Evolutionary conservation across 2,888 invertebrate genomes (phyloP).

Genomic region (Tortrix viridana): DNA sequence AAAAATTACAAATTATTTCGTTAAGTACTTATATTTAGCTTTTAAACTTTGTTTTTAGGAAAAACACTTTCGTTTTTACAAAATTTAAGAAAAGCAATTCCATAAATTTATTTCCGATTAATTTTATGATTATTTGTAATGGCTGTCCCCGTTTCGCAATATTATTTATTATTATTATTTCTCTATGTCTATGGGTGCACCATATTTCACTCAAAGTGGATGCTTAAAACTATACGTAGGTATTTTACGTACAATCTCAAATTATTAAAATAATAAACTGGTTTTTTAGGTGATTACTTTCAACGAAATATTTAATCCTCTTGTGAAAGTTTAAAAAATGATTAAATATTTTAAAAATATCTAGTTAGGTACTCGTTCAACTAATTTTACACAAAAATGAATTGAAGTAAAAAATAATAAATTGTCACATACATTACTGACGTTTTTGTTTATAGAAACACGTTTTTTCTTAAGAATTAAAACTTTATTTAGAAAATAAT

Average conservation of each 20-base stretch:
- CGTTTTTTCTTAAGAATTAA: background rate
- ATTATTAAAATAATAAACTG: conserved; percentile 26
- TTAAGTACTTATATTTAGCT: background rate
- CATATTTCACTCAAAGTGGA: conserved; percentile 55
- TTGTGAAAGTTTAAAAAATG: no score
- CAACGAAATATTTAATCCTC: background rate
- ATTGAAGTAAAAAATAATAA: no score
- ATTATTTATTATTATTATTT: conserved; percentile 23
- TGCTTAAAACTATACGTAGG: conserved; percentile 40
- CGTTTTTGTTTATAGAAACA: no score
- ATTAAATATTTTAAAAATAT: no score
- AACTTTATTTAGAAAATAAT: conserved; percentile 16
- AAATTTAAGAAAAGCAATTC: background rate
- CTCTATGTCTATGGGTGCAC: conserved; percentile 51
- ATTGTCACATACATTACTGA: no score
- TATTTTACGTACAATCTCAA: conserved; percentile 36
- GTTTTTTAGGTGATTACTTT: conserved; percentile 28
- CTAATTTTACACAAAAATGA: no score
- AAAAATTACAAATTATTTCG: background rate
- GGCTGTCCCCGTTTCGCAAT: conserved; percentile 22
- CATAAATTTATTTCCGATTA: background rate
- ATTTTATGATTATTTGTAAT: background rate
- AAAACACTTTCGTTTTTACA: background rate
- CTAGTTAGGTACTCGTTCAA: no score
- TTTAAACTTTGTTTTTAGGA: background rate